These are phyloP conservation scores for Spialia ferax DNA, from an alignment of 2,888 invertebrate genomes.

Conservation along the genomic window DNA sequence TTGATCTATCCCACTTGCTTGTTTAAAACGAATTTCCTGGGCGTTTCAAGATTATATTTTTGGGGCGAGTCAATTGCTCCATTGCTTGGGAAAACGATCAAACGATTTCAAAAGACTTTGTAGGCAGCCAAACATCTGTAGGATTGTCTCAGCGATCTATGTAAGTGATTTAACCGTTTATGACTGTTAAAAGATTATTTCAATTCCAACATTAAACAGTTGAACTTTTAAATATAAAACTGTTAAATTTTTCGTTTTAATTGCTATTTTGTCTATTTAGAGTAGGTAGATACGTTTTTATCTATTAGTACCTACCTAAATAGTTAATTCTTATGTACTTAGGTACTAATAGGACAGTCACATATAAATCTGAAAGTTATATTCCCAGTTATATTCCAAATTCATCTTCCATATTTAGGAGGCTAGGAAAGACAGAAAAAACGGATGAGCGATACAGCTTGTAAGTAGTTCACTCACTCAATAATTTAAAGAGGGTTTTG, in stretches of 20 bases:
- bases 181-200: not conserved
- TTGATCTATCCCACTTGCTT: conserved; percentile 72
- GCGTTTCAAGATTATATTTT: conserved; percentile 51
- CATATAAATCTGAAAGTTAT: too few relatives aligned
- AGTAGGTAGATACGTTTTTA: too few relatives aligned
- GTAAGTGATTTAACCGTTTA: too few relatives aligned
- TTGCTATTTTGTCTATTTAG: not conserved
- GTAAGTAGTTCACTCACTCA: too few relatives aligned
- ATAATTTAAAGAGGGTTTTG: too few relatives aligned
- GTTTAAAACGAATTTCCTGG: conserved; percentile 75
- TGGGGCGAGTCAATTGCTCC: conserved; percentile 8
- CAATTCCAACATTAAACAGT: not conserved
- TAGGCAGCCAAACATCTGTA: conserved; percentile 6
- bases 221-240: not conserved
- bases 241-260: not conserved
- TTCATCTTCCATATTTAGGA: too few relatives aligned
- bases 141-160: conserved; percentile 1
- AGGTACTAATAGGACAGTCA: too few relatives aligned
- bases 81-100: conserved; percentile 5
- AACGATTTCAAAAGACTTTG: conserved; percentile 2
- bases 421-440: too few relatives aligned
- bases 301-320: too few relatives aligned
- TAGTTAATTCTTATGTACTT: too few relatives aligned
- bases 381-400: too few relatives aligned
- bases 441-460: too few relatives aligned